These are phyloP conservation scores for Remorina albescens DNA, from an alignment of 2,797 vertebrate genomes.

Conservation along the genomic window DNA sequence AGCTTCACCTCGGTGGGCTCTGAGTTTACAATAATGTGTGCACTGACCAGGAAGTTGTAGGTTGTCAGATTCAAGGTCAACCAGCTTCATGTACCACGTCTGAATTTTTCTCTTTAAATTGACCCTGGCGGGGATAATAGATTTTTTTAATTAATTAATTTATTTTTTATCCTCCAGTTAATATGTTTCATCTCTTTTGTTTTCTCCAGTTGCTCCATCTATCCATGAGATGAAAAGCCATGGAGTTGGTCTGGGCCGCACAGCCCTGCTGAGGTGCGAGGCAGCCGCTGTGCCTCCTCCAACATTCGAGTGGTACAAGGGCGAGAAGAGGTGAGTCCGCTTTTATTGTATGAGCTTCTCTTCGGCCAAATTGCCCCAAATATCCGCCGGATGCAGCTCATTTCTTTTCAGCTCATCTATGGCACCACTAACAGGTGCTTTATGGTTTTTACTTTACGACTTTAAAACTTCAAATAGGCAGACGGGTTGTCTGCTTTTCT, in stretches of 20 bases:
- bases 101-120: constrained; percentile 3
- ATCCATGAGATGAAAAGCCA: constrained; percentile 97
- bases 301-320: constrained; percentile 96
- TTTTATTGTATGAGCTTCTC: constrained; percentile 11
- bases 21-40: constrained; percentile 50
- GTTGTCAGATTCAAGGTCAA: constrained; percentile 51
- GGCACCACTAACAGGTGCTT: background rate
- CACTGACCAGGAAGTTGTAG: constrained; percentile 41
- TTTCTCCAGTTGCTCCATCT: constrained; percentile 90
- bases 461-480: too few species aligned
- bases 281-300: constrained; percentile 94
- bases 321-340: constrained; percentile 94
- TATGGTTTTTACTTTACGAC: background rate
- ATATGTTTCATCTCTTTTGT: constrained; percentile 26
- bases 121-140: background rate
- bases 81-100: constrained; percentile 16
- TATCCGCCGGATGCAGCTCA: background rate
- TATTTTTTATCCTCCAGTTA: constrained; percentile 9
- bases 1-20: constrained; percentile 47
- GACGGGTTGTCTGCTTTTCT: too few species aligned
- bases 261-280: constrained; percentile 94
- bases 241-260: constrained; percentile 90
- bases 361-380: background rate
- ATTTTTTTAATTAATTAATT: too few species aligned
- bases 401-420: background rate